Evolutionary conservation across 2,113 vertebrate genomes (phyloP), one percentile per base, ranked within the genome.

Genomic region (Catharus minimus): DNA sequence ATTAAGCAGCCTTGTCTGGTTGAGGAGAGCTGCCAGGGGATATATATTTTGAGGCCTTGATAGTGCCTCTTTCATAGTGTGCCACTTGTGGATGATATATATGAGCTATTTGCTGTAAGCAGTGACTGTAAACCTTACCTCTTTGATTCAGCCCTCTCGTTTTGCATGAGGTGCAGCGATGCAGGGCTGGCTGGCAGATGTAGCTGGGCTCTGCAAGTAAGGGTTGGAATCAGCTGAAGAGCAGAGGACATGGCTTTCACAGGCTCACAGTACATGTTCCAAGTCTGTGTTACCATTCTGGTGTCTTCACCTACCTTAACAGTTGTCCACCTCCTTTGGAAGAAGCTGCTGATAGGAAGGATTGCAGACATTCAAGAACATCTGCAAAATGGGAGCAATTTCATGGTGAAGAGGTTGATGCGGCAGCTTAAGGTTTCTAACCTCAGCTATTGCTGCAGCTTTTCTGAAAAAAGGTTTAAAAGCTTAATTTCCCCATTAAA

Each of bases 91-190:
- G 82, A 39, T 71, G 87, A 86, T 44, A 44, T 7, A 46, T 2
- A 47, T 41, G 32, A 53, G 24, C 26, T 55, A 2, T 49, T 73
- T 71, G 71, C 36, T 84, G 69, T 62, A 83, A 82, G 64, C 30
- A 80, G 11, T 33, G 65, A 10, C 57, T 30, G 24, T 11, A 15
- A 4, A 19, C 12, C n/a, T 68, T 27, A n/a, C 10, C 41, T 46
- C 16, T 64, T 80, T n/a, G 62, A 57, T 64, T 66, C 38, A 41
- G 21, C 39, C 16, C 36, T 39, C 46, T 64, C 1, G 13, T 12
- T 44, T 24, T 33, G 60, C 4, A 7, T 0, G 0, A 79, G 71
- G 39, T 1, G 1, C 36, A 79, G 55, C 0, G 1, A 46, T 0
- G 5, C 0, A 3, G 47, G 30, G 52, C 47, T 49, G 46, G 10